Conservation (phyloP, 2,113 vertebrate genomes). For the Camelus bactrianus region DNA sequence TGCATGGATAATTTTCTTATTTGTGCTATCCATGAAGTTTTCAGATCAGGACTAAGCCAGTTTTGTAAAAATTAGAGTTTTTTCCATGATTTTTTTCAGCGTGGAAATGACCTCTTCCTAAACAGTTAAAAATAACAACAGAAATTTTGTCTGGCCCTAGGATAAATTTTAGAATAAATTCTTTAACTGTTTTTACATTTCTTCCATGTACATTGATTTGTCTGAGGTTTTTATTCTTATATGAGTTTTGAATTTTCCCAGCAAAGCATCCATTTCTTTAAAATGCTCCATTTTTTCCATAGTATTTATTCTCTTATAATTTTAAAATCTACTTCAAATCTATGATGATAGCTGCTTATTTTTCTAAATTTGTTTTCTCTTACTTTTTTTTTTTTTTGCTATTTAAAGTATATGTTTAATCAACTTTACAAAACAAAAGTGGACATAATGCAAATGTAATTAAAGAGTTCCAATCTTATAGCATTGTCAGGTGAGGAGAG, state of each 20-base stretch:
- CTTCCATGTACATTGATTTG: background rate
- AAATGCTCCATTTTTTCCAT: background rate
- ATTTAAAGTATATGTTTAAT: background rate
- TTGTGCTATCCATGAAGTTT: constrained; percentile 18
- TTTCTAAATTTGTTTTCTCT: background rate
- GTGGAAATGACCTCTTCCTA: constrained; percentile 32
- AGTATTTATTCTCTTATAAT: background rate
- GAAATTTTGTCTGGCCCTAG: constrained; percentile 14
- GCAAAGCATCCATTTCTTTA: background rate
- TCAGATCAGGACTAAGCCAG: background rate
- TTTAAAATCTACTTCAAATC: background rate
- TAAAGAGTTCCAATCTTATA: background rate
- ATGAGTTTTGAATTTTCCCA: constrained; percentile 17
- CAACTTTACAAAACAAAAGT: background rate
- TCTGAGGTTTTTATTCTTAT: background rate
- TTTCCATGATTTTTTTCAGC: background rate
- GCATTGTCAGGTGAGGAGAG: background rate
- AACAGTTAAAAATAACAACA: constrained; percentile 46
- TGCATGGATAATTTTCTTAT: constrained; percentile 48
- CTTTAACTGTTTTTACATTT: constrained; percentile 12
- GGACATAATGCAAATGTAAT: background rate
- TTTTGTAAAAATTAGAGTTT: background rate
- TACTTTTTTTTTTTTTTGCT: background rate
- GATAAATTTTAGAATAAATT: constrained; percentile 42
- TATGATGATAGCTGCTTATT: background rate